Evolutionary conservation across 1,140 invertebrate genomes (phyloP), one percentile per base, ranked within the genome.

Genomic region (Paralvinella palmiformis): DNA sequence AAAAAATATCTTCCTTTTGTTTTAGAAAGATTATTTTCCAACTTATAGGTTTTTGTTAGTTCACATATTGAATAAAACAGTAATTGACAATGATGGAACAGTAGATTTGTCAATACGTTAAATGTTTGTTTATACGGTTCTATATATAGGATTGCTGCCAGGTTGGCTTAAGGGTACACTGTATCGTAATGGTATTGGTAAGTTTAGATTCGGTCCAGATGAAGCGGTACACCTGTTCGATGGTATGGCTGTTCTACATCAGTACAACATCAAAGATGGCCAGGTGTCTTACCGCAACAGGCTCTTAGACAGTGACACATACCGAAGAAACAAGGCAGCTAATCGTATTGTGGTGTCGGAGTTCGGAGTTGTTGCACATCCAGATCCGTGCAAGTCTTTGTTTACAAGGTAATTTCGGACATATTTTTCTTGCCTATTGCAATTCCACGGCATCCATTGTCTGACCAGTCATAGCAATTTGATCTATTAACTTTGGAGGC

Each of bases 221-320:
- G 84, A 82, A 24, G 92, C 88, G 69, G 81, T 89, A 52, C 91
- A 94, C 77, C 76, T 92, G 31, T 95, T 94, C 72, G 92, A 95
- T 79, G 88, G 90, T 67, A 88, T 91, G 0, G 91, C 91, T 1
- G 80, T 92, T 50, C 69, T 94, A 24, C 92, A 94, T 73, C 87
- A 87, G 86, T 85, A 92, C 74, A 61, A 62, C 29, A 69, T 76
- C 7, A 55, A 69, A 41, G 60, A 72, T 35, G 72, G 75, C 3
- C 41, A 71, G 53, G 73, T 79, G 57, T 64, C 68, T 5, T 95
- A 94, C 77, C 89, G 91, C 73, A 90, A 87, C 72, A 83, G 87
- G 41, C 91, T 92, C 68, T 81, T 95, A 1, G 83, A 87, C 66
- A 88, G 89, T 0, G 85, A 90, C 44, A 86, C 88, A 1, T 88